phyloP scores from a whole-genome alignment of 2,888 invertebrate species.

The Andrena marginata region DNA sequence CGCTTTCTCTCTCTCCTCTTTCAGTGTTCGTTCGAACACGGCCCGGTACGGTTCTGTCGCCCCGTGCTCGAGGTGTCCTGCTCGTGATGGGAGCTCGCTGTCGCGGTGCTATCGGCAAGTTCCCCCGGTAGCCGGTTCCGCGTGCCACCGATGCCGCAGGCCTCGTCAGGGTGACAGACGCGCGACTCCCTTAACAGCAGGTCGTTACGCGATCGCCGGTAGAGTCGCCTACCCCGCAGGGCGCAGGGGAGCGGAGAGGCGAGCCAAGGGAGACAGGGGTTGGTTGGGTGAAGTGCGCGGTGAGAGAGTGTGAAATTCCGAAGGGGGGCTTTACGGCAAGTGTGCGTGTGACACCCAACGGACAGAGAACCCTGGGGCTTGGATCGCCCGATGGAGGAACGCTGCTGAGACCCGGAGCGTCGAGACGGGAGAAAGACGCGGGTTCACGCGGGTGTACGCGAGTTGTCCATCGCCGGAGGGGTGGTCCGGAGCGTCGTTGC shows the following conservation, averaged over 20 bases:
- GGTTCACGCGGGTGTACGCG: slow-evolving; percentile 9
- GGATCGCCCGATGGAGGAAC: slow-evolving; percentile 24
- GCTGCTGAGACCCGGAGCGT: slow-evolving; percentile 21
- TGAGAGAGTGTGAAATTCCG: slow-evolving; percentile 13
- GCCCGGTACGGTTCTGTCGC: slow-evolving; percentile 77
- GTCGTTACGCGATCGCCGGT: slow-evolving; percentile 16
- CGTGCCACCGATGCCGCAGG: slow-evolving; percentile 48
- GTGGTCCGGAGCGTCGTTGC: not conserved
- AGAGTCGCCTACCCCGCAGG: slow-evolving; percentile 1
- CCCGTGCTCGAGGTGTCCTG: slow-evolving; percentile 70
- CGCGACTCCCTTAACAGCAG: slow-evolving; percentile 23
- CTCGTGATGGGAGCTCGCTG: slow-evolving; percentile 80
- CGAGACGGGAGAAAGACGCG: slow-evolving; percentile 24
- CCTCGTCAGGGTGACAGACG: slow-evolving; percentile 39
- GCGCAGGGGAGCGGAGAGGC: not conserved
- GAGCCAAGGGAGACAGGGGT: not conserved
- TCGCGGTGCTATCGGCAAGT: slow-evolving; percentile 71
- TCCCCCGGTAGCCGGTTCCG: slow-evolving; percentile 76
- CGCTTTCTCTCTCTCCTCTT: slow-evolving; percentile 69
- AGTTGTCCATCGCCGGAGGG: not conserved
- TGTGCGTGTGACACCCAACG: slow-evolving; percentile 18
- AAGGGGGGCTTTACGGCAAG: slow-evolving; percentile 8
- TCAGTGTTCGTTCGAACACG: slow-evolving; percentile 83
- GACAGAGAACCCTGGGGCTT: not conserved
- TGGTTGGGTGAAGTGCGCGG: slow-evolving; percentile 13